Percentiles rank a stretch among this genome's conserved stretches.
Conservation (phyloP, 2,113 vertebrate genomes). For the Cynocephalus volans region DNA sequence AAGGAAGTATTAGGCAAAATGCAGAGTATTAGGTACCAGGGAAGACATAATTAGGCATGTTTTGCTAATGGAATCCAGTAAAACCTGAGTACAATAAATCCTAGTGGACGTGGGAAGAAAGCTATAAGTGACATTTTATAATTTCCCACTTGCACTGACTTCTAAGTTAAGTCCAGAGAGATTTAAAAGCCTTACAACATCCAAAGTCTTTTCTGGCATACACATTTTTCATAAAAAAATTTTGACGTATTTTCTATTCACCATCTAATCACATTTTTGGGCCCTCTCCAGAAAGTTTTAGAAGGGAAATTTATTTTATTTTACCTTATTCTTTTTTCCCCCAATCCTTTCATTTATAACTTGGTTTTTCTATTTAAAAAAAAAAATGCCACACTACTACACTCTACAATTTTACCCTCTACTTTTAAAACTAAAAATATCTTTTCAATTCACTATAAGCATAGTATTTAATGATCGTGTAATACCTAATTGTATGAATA, state of each 20-base stretch:
- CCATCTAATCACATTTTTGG: neutral
- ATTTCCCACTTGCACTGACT: conserved; percentile 27
- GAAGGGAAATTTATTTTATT: neutral
- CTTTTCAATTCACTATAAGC: neutral
- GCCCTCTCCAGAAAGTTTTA: neutral
- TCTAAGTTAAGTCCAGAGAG: conserved; percentile 6
- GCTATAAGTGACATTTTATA: conserved; percentile 61
- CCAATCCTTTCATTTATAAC: neutral
- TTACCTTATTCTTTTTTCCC: neutral
- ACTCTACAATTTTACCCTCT: neutral
- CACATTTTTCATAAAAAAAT: conserved; percentile 26
- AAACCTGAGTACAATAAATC: conserved; percentile 67
- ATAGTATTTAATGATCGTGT: neutral
- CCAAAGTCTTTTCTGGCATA: neutral
- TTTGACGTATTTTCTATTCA: conserved; percentile 8
- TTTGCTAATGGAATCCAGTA: conserved; percentile 66
- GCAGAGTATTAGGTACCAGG: conserved; percentile 40
- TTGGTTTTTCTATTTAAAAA: neutral
- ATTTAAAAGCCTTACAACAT: neutral
- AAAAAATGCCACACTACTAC: neutral
- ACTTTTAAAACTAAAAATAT: neutral
- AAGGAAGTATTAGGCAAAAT: conserved; percentile 69
- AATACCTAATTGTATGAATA: neutral
- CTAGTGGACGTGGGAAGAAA: neutral
- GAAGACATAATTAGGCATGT: neutral